Evolutionary conservation across 2,888 invertebrate genomes (phyloP), one percentile per base, ranked within the genome.

Genomic region (Diaperis boleti): DNA sequence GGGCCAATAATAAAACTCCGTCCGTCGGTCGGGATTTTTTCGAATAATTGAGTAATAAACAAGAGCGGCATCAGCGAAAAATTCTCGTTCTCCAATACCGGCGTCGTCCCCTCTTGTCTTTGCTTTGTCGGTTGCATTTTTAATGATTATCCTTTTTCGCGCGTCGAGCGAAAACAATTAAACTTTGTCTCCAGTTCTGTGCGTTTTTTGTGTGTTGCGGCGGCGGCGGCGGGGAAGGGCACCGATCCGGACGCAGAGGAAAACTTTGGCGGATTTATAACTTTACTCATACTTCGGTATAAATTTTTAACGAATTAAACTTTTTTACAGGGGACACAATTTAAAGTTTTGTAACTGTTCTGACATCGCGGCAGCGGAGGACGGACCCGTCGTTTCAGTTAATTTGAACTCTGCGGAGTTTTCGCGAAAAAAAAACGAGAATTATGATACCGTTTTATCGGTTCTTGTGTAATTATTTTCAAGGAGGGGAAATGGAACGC

Each of bases 281-380:
- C 70, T 72, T 71, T 70, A 69, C 65, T 69, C 70, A 67, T 71
- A 69, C 68, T 69, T 68, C 61, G 66, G 74, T 76, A 78, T 79
- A 78, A 77, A 78, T 79, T 79, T 78, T 78, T 76, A 76, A 76
- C 78, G 78, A 78, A 78, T 79, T 79, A 74, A 77, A 76, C 73
- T 75, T 77, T 74, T 75, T 72, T 74, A 68, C 61, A 47, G 68
- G 69, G 73, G 73, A 70, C 73, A 75, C 74, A 76, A 76, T 76
- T 76, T 76, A 76, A 76, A 76, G 70, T 64, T 64, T 64, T 42
- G 41, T 59, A 59, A 59, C 59, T 64, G 64, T 64, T 64, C 55
- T 44, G 52, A 54, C 59, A 49, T 26, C 33, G 59, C 15, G 49
- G 47, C 52, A 35, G 52, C 59, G 63, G 50, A 26, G 26, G 26